These are phyloP conservation scores for Toxonevra muliebris DNA, from an alignment of 2,888 invertebrate genomes.

Conservation along the genomic window DNA sequence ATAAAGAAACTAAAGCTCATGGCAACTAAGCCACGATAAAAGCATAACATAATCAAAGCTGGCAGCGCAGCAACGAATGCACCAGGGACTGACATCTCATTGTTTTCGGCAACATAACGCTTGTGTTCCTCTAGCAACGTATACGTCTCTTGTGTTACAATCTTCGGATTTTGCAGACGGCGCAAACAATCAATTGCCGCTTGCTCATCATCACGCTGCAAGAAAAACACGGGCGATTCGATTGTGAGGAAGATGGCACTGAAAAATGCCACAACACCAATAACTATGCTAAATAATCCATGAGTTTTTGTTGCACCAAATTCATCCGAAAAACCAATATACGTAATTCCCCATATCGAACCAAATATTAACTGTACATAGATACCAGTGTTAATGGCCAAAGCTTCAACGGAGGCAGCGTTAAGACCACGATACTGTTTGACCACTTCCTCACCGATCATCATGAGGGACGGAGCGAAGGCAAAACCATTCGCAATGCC, in stretches of 20 bases:
- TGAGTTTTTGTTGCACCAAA: constrained; percentile 39
- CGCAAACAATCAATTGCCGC: constrained; percentile 51
- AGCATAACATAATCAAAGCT: constrained; percentile 45
- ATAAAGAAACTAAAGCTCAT: constrained; percentile 37
- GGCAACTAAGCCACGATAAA: constrained; percentile 49
- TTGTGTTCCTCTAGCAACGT: constrained; percentile 54
- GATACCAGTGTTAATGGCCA: constrained; percentile 45
- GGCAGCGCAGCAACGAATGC: constrained; percentile 43
- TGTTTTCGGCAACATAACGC: constrained; percentile 50
- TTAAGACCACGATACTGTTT: constrained; percentile 46
- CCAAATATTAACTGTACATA: constrained; percentile 47
- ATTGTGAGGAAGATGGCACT: constrained; percentile 39
- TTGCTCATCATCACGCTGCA: constrained; percentile 49
- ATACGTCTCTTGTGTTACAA: constrained; percentile 48
- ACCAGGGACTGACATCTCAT: constrained; percentile 9
- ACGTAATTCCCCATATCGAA: too few relatives aligned
- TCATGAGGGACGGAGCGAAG: constrained; percentile 51
- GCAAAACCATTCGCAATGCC: constrained; percentile 56
- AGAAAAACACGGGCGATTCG: constrained; percentile 54
- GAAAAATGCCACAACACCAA: constrained; percentile 45
- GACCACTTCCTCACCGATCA: constrained; percentile 52
- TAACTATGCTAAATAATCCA: constrained; percentile 45
- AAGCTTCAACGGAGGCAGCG: constrained; percentile 42
- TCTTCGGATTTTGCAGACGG: constrained; percentile 48
- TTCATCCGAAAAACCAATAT: not conserved